These are phyloP conservation scores for Capitulum mitella DNA, from an alignment of 2,888 invertebrate species.

Conservation along the genomic window DNA sequence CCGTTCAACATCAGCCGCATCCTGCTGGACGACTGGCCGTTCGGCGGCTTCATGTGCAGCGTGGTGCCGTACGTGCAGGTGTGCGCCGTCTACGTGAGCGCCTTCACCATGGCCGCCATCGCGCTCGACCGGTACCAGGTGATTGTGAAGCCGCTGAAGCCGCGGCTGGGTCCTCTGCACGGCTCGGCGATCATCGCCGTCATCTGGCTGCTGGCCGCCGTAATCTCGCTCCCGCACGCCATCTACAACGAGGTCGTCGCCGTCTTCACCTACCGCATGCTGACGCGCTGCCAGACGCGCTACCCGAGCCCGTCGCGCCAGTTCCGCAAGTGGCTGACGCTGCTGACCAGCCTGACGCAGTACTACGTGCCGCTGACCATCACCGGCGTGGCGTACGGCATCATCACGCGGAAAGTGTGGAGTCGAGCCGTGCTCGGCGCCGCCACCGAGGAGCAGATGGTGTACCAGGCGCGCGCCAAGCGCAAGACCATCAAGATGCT, in stretches of 20 bases:
- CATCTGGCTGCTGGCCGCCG: slow-evolving; percentile 43
- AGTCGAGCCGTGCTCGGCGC: slow-evolving; percentile 43
- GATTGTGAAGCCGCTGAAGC: slow-evolving; percentile 45
- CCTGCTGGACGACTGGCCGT: slow-evolving; percentile 45
- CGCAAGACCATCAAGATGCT: slow-evolving; percentile 47
- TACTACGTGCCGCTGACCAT: slow-evolving; percentile 45
- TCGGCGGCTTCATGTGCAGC: slow-evolving; percentile 45
- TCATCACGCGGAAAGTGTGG: slow-evolving; percentile 38
- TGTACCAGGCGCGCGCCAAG: slow-evolving; percentile 43
- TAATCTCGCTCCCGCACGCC: slow-evolving; percentile 45
- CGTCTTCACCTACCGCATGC: slow-evolving; percentile 38
- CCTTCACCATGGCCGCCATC: slow-evolving; percentile 46
- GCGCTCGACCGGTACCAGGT: slow-evolving; percentile 46
- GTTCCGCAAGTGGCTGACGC: slow-evolving; percentile 43
- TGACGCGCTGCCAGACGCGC: slow-evolving; percentile 42
- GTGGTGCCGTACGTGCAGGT: slow-evolving; percentile 45
- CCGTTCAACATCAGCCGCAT: slow-evolving; percentile 45
- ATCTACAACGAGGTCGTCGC: slow-evolving; percentile 41
- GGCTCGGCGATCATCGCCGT: slow-evolving; percentile 41
- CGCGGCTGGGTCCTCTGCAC: slow-evolving; percentile 42
- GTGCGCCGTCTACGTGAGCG: slow-evolving; percentile 46
- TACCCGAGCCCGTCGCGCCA: slow-evolving; percentile 41
- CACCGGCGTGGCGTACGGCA: slow-evolving; percentile 44
- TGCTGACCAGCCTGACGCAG: slow-evolving; percentile 44
- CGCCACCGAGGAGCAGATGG: slow-evolving; percentile 44